These are phyloP conservation scores for Cherax quadricarinatus DNA, from an alignment of 1,140 invertebrate species.

Conservation along the genomic window DNA sequence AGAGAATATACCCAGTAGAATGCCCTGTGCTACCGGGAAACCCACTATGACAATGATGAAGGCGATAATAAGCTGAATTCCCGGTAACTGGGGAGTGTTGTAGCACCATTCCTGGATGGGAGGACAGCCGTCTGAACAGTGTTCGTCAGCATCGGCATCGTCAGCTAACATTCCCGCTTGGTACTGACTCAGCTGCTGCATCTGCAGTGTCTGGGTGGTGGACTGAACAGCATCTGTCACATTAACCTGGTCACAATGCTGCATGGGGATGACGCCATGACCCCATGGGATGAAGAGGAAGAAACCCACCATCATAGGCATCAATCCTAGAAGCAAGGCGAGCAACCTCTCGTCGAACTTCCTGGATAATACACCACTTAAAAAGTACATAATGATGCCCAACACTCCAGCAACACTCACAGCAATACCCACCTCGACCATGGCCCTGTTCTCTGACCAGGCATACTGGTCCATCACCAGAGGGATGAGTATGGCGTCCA, in stretches of 20 bases:
- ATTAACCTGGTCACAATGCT: background rate
- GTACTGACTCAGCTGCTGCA: background rate
- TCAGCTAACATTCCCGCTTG: background rate
- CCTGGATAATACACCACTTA: constrained; percentile 30
- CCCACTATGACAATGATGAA: constrained; percentile 49
- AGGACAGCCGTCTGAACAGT: constrained; percentile 47
- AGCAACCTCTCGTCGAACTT: constrained; percentile 64
- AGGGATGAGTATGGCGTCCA: constrained; percentile 84
- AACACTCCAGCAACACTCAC: constrained; percentile 52
- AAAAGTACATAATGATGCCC: constrained; percentile 42
- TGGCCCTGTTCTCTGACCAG: constrained; percentile 61
- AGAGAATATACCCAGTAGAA: constrained; percentile 59
- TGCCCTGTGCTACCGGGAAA: constrained; percentile 50
- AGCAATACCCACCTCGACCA: constrained; percentile 61
- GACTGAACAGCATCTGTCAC: background rate
- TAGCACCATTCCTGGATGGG: constrained; percentile 67
- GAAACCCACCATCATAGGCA: constrained; percentile 55
- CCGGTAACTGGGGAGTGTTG: constrained; percentile 59
- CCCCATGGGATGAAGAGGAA: constrained; percentile 62
- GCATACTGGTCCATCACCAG: constrained; percentile 67
- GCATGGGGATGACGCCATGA: constrained; percentile 24
- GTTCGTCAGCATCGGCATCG: background rate
- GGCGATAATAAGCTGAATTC: constrained; percentile 60
- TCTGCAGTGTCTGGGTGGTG: background rate
- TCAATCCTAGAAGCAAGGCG: constrained; percentile 43